Evolutionary conservation across 2,888 invertebrate species (phyloP), one percentile per base, ranked within the genome.

Genomic region (Eristalis pertinax): DNA sequence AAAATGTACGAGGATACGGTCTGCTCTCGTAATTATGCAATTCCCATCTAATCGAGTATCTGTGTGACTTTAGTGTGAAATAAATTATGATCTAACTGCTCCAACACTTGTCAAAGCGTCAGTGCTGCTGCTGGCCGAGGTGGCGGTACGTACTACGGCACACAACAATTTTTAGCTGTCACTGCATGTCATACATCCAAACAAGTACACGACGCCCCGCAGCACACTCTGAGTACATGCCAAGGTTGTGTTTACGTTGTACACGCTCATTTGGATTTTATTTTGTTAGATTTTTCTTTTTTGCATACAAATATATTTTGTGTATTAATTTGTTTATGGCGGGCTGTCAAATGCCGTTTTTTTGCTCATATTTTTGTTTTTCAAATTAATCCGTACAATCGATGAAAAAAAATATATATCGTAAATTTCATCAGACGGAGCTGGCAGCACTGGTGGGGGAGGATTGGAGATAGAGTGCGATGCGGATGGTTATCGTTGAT

Each of bases 121-220:
- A 19, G 26, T 38, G 64, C 26, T 8, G 38, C 13, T 38, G 38
- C 0, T 38, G 38, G 38, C 38, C 38, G 38, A 38, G 38, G 38
- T 32, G 13, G 13, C 38, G 38, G 38, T 26, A 26, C 13, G 38
- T 38, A 38, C 38, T 60, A 60, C 10, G 78, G 19, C 43, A 60
- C 72, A 67, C 50, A 67, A 67, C 50, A 67, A 74, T 77, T 79
- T 84, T 72, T 63, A 43, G 77, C 69, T 86, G 86, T 78, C 86
- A 83, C 58, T 78, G 65, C 85, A 84, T 86, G 78, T 78, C 82
- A 86, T 69, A 82, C 19, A 50, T 74, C 69, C 78, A 78, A 84
- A 68, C 73, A 83, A 86, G 74, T 73, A 83, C 81, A 78, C 19
- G 50, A 19, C 50, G 19, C 50, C 50, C 19, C 50, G 50, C 50